A percentile compares a stretch with the other conserved stretches of the same genome.
These are phyloP conservation scores for Palythoa caribaeorum DNA, from an alignment of 92 coral and sea anemone genomes.

Conservation along the genomic window DNA sequence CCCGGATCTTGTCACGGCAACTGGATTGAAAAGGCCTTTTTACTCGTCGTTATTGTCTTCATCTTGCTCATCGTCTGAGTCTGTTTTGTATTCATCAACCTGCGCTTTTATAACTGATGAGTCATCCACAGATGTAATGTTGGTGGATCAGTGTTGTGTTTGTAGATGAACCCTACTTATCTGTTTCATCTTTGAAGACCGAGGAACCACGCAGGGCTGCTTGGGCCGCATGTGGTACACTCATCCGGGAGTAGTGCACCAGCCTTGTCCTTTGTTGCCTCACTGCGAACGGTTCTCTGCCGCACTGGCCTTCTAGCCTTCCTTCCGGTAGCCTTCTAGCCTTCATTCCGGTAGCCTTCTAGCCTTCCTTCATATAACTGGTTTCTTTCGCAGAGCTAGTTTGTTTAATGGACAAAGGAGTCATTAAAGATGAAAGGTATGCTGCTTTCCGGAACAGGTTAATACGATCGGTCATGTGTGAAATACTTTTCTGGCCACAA, in stretches of 20 bases:
- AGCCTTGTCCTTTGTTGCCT: background rate
- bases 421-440: background rate
- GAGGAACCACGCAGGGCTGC: background rate
- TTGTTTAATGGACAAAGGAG: conserved; percentile 3
- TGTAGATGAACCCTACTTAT: background rate
- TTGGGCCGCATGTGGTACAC: conserved; percentile 13
- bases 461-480: no score
- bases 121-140: no score
- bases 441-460: background rate
- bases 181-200: background rate
- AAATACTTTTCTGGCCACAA: background rate
- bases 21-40: background rate
- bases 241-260: background rate
- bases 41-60: conserved; percentile 1
- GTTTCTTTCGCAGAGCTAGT: conserved; percentile 11
- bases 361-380: background rate
- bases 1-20: no score
- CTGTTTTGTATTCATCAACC: no score
- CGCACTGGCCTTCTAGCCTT: background rate
- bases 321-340: no score
- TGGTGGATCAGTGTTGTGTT: background rate
- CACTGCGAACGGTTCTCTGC: conserved; percentile 14
- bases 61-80: no score
- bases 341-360: no score
- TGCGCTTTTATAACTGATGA: no score